Conservation (phyloP, 2,113 vertebrate genomes). For the Pluvialis apricaria region DNA sequence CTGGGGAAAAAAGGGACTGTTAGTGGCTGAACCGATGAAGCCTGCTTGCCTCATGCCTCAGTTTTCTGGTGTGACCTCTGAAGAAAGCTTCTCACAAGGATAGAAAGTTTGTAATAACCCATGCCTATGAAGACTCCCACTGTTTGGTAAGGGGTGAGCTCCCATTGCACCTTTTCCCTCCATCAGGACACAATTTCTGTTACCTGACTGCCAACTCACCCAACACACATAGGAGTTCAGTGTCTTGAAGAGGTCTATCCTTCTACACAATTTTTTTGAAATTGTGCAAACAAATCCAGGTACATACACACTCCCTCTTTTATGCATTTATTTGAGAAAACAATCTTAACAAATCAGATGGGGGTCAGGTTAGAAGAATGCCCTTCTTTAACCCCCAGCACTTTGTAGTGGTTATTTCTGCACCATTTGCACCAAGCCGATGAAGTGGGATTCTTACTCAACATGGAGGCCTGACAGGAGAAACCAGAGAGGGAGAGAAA, state of each 20-base stretch:
- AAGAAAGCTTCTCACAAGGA: neutral
- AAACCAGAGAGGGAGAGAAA: neutral
- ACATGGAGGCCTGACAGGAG: neutral
- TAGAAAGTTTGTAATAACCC: neutral
- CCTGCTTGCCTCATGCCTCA: neutral
- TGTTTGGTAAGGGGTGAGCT: neutral
- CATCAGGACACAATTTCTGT: neutral
- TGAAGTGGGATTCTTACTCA: neutral
- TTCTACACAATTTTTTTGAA: neutral
- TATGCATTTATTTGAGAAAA: neutral
- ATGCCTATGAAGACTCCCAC: neutral
- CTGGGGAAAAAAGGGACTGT: neutral
- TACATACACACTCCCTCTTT: neutral
- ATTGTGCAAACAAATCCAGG: neutral
- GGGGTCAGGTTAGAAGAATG: neutral
- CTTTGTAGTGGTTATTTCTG: neutral
- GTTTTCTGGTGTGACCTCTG: neutral
- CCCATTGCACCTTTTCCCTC: neutral
- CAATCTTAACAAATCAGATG: neutral
- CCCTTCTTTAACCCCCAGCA: neutral
- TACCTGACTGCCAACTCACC: neutral
- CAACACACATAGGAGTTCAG: neutral
- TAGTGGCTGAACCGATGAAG: neutral
- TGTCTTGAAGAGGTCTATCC: neutral
- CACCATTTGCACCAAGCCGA: neutral